Evolutionary conservation across 1,140 invertebrate species (phyloP).

Genomic region (Rhizoglyphus robini): DNA sequence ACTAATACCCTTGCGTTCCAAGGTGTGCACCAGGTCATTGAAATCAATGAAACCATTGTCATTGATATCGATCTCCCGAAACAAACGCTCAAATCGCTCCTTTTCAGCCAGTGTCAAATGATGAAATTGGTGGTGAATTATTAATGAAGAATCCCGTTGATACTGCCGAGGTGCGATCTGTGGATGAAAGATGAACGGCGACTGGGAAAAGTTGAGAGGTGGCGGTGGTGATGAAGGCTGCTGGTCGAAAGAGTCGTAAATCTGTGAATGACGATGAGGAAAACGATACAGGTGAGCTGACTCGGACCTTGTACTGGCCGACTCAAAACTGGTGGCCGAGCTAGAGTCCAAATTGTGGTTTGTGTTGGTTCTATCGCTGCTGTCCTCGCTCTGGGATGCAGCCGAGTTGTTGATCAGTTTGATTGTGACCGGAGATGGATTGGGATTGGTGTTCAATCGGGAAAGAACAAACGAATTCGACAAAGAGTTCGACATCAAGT

Average conservation of each 20-base stretch:
- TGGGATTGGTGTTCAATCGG: neutral
- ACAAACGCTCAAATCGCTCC: conserved; percentile 5
- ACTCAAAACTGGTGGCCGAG: neutral
- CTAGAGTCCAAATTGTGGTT: neutral
- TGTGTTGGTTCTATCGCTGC: neutral
- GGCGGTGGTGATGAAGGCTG: neutral
- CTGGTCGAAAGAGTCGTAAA: neutral
- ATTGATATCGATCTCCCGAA: conserved; percentile 11
- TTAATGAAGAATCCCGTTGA: neutral
- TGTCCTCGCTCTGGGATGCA: neutral
- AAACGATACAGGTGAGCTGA: neutral
- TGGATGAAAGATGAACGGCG: neutral
- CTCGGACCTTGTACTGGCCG: neutral
- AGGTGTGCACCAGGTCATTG: conserved; percentile 4
- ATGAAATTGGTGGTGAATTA: neutral
- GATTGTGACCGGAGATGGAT: neutral
- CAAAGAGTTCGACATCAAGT: neutral
- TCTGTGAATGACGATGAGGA: neutral
- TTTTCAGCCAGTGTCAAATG: conserved; percentile 15
- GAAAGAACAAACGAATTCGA: neutral
- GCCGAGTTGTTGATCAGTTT: neutral
- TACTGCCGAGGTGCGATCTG: neutral
- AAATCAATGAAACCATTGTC: conserved; percentile 18
- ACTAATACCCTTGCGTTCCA: conserved; percentile 10
- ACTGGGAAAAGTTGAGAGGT: neutral